These are phyloP conservation scores for Linepithema humile DNA, from an alignment of 1,140 invertebrate species.

Conservation along the genomic window DNA sequence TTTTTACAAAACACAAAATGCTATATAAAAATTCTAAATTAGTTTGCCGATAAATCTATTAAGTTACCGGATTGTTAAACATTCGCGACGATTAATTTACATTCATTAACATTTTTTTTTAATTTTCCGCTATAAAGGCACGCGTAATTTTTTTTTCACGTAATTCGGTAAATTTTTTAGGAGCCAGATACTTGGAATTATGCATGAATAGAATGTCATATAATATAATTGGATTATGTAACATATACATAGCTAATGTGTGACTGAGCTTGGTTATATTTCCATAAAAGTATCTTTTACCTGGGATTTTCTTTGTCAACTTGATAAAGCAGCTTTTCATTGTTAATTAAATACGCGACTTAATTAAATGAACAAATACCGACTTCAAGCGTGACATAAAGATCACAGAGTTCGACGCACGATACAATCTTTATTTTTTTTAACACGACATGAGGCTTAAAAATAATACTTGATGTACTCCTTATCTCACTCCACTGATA, in stretches of 20 bases:
- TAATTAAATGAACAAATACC: neutral
- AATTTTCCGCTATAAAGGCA: too few relatives aligned
- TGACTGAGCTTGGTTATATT: neutral
- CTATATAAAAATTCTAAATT: slow-evolving; percentile 23
- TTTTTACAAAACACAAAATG: neutral
- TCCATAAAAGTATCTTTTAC: slow-evolving; percentile 5
- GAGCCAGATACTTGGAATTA: neutral
- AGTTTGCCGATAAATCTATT: slow-evolving; percentile 17
- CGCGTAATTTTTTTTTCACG: neutral
- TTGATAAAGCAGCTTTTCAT: neutral
- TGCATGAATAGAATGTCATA: neutral
- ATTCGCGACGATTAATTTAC: slow-evolving; percentile 23
- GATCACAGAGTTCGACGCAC: neutral
- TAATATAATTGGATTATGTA: too few relatives aligned
- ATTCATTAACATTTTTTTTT: slow-evolving; percentile 27
- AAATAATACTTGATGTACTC: neutral
- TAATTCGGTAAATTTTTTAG: neutral
- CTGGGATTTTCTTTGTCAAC: neutral
- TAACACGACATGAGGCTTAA: neutral
- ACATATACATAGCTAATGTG: too few relatives aligned
- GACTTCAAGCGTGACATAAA: neutral
- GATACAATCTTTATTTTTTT: slow-evolving; percentile 2
- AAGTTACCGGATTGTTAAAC: neutral
- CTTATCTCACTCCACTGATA: too few relatives aligned
- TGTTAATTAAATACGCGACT: neutral